Conservation (phyloP, 2,113 vertebrate species). For the Lampris incognitus region DNA sequence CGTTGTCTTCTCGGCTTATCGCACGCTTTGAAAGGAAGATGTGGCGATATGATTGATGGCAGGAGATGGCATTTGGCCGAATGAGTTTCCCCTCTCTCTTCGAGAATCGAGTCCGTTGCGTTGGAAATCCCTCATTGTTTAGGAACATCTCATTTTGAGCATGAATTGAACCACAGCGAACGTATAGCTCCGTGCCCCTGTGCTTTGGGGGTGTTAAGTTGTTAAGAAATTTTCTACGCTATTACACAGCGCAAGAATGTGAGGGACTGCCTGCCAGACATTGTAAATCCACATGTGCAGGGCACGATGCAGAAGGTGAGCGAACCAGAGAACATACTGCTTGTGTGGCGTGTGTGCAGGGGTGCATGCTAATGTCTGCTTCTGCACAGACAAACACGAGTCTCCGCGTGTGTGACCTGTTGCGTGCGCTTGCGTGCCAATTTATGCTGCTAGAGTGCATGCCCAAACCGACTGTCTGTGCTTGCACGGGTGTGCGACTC, state of each 20-base stretch:
- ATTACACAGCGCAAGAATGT: constrained; percentile 27
- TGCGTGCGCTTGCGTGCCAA: constrained; percentile 1
- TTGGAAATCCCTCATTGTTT: not conserved
- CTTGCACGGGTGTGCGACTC: constrained; percentile 14
- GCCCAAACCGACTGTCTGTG: constrained; percentile 38
- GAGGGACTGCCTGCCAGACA: constrained; percentile 29
- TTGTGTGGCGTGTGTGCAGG: constrained; percentile 1
- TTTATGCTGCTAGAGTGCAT: not conserved
- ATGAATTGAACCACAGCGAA: constrained; percentile 1
- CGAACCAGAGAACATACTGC: not conserved
- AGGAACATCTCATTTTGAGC: not conserved
- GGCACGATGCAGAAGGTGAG: constrained; percentile 13
- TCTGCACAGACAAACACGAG: not conserved
- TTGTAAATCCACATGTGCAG: constrained; percentile 33
- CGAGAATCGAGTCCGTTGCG: not conserved
- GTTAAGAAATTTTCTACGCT: constrained; percentile 5
- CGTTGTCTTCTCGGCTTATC: constrained; percentile 3
- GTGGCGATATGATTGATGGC: constrained; percentile 9
- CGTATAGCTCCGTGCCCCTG: not conserved
- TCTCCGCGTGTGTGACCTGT: constrained; percentile 6
- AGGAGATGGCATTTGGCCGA: constrained; percentile 3
- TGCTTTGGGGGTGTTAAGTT: constrained; percentile 20
- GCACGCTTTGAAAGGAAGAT: not conserved
- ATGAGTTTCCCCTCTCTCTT: not conserved
- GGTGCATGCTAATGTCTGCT: not conserved